Evolutionary conservation across 2,888 invertebrate genomes (phyloP), one percentile per base, ranked within the genome.

Genomic region (Epinotia brunnichana): DNA sequence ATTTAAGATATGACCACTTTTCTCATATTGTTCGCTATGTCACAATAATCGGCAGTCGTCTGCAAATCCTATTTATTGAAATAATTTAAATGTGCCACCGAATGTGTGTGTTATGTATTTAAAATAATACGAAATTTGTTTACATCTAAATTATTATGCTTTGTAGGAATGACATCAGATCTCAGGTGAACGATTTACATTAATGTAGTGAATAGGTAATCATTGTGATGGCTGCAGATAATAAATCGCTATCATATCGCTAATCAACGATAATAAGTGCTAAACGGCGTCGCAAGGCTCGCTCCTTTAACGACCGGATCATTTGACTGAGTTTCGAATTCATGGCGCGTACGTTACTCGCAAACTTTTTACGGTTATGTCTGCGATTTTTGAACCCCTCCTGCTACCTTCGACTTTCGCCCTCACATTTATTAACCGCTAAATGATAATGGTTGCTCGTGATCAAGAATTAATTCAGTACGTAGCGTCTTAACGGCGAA

Each of bases 291-390:
- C 79, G 75, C 82, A 79, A 79, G 77, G 79, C 82, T 84, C 83
- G 77, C 82, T 82, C 74, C 79, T 79, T 83, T 87, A 88, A 87
- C 84, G 86, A 85, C 85, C 78, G 79, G 82, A 87, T 85, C 70
- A 69, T 70, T 74, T 70, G 59, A 72, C 69, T 72, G 73, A 69
- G 84, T 89, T 86, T 83, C 82, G 82, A 88, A 91, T 90, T 90
- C 90, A 84, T 81, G 78, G 79, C 86, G 87, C 90, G 90, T 88
- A 83, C 87, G 86, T 89, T 85, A 88, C 87, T 87, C 85, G 80
- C 81, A 86, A 90, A 90, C 88, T 90, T 91, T 90, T 91, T 91
- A 90, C 88, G 91, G 87, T 90, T 90, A 91, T 90, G 87, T 83
- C 89, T 84, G 86, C 86, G 89, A 87, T 89, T 90, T 89, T 88